Base-by-base conservation (phyloP, 2,888 invertebrate species). In the Mechanitis mazaeus region DNA sequence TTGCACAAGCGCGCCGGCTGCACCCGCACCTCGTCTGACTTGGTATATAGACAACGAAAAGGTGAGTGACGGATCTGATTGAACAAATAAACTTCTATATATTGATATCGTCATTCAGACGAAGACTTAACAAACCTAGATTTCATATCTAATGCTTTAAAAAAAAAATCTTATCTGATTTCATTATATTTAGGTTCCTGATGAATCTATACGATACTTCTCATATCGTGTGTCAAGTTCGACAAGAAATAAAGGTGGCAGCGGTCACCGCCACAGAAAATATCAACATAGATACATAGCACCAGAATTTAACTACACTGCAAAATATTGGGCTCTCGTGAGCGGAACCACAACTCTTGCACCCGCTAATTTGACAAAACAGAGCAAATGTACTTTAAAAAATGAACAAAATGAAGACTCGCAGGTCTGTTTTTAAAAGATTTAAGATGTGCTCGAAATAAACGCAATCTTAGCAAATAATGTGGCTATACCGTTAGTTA, bases 21-120 rank as follows among this genome's bases (percentile, higher is more conserved):
- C 92, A 69, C 95, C 95, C 12, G 93, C 94, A 46, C 94, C 95
- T 9, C 91, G 93, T 60, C 92, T 95, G 68, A 94, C 94, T 46
- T 95, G 95, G 95, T 92, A 94, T 75, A 94, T 95, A 73, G 95
- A 95, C 74, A 93, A 93, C 74, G 91, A 93, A 78, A 93, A 94
- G 92, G 94, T 94, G 80, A 63, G 38, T 9, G 9, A 50, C n/a
- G 1, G 2, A 42, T 9, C 6, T 11, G 9, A 9, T 42, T 42
- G 9, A 42, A 42, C 42, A 42, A 9, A 35, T 35, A 1, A 42
- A 42, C 6, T 7, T 1, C 9, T 42, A 42, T 42, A 9, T 9
- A 42, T 42, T 9, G 11, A 9, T 42, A 9, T 1, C 42, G 3
- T 42, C 6, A 9, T 42, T 9, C 7, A 38, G 38, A 38, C 7